Evolutionary conservation across 1,140 invertebrate genomes (phyloP).

Genomic region (Papilio glaucus): DNA sequence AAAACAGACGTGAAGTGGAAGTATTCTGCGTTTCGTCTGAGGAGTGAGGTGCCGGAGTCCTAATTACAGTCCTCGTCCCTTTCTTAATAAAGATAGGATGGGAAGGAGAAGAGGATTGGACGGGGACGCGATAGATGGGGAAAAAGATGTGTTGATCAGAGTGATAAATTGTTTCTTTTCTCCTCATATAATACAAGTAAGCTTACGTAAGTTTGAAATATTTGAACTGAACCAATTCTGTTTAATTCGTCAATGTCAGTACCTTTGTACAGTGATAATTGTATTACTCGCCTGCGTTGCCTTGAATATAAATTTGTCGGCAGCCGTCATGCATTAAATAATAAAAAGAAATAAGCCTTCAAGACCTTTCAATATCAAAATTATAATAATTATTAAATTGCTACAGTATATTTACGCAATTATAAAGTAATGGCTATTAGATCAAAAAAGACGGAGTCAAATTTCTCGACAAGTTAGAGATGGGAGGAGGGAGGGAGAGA

Average conservation of each 20-base stretch:
- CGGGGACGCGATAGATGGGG: too few species aligned
- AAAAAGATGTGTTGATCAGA: background rate
- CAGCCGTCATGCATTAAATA: constrained; percentile 38
- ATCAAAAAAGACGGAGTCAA: too few species aligned
- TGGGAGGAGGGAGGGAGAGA: too few species aligned
- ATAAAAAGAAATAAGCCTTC: constrained; percentile 7
- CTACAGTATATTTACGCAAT: too few species aligned
- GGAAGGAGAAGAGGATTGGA: too few species aligned
- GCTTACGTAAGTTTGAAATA: background rate
- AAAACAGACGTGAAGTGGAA: too few species aligned
- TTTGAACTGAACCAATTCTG: constrained; percentile 33
- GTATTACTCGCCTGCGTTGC: constrained; percentile 43
- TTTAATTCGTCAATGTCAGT: constrained; percentile 35
- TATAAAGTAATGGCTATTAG: too few species aligned
- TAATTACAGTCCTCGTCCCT: too few species aligned
- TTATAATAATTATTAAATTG: background rate
- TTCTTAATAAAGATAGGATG: too few species aligned
- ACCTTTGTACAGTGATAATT: constrained; percentile 29
- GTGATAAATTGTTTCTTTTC: background rate
- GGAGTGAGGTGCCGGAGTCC: too few species aligned
- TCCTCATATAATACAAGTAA: background rate
- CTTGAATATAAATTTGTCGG: constrained; percentile 65
- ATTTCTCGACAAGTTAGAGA: too few species aligned
- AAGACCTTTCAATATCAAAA: background rate
- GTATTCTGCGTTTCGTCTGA: too few species aligned